Evolutionary conservation across 2,888 invertebrate genomes (phyloP).

Genomic region (Panzeria rudis): DNA sequence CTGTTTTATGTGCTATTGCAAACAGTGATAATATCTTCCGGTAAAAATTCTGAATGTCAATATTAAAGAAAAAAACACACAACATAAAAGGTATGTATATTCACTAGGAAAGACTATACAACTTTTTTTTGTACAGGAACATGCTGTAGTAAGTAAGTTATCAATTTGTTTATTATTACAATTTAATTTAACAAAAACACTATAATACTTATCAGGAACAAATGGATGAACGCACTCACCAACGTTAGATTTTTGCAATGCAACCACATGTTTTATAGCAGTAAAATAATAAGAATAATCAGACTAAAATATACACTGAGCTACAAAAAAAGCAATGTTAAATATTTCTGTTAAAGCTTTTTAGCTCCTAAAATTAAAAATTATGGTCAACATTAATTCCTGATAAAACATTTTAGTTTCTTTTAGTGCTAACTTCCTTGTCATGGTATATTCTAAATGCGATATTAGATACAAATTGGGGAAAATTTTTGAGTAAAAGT

Average conservation of each 20-base stretch:
- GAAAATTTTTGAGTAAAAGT: too few relatives aligned
- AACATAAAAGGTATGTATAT: neutral
- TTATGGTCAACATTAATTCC: too few relatives aligned
- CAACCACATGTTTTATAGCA: neutral
- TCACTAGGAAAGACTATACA: neutral
- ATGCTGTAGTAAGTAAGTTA: neutral
- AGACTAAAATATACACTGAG: neutral
- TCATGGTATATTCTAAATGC: too few relatives aligned
- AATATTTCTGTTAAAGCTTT: too few relatives aligned
- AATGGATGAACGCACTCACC: neutral
- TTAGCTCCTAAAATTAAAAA: too few relatives aligned
- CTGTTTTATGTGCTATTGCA: neutral
- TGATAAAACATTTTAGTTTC: too few relatives aligned
- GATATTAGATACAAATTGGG: too few relatives aligned
- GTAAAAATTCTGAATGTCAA: neutral
- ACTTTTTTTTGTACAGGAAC: neutral
- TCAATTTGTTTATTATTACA: conserved; percentile 28
- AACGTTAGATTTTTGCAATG: neutral
- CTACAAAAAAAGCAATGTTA: neutral
- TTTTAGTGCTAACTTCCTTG: too few relatives aligned
- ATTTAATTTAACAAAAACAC: conserved; percentile 32
- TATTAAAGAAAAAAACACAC: neutral
- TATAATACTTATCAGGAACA: conserved; percentile 12
- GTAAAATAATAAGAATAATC: conserved; percentile 8
- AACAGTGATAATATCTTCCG: neutral